These are phyloP conservation scores for Dryobates pubescens DNA, from an alignment of 2,797 vertebrate species.

Conservation along the genomic window DNA sequence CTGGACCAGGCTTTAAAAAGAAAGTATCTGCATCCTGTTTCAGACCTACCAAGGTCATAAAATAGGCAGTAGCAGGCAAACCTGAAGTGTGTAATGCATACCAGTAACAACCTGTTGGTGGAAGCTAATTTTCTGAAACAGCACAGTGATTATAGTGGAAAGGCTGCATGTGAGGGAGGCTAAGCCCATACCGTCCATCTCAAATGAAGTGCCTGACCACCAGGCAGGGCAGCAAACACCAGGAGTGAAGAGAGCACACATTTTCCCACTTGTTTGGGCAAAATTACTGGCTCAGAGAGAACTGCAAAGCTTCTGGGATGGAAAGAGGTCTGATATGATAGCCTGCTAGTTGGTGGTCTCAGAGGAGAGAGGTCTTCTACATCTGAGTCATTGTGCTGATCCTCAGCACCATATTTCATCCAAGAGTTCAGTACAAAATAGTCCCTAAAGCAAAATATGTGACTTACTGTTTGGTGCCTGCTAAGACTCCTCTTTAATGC, in stretches of 20 bases:
- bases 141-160: not conserved
- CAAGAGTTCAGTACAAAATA: not conserved
- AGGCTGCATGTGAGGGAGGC: fast-evolving
- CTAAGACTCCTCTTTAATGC: not conserved
- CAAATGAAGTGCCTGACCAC: fast-evolving
- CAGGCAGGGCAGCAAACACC: not conserved
- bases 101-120: not conserved
- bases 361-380: not conserved
- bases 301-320: fast-evolving
- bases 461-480: not conserved
- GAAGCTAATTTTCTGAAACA: not conserved
- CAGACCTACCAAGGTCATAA: not conserved
- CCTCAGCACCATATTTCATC: not conserved
- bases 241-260: not conserved
- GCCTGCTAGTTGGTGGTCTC: not conserved
- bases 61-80: not conserved
- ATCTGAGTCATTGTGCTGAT: not conserved
- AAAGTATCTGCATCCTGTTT: not conserved
- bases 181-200: not conserved
- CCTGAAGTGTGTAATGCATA: not conserved
- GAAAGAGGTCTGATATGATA: not conserved
- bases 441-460: not conserved
- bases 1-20: not conserved
- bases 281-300: not conserved
- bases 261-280: not conserved